Base-by-base conservation (phyloP, 2,888 invertebrate genomes). In the Ormyrus rosae region DNA sequence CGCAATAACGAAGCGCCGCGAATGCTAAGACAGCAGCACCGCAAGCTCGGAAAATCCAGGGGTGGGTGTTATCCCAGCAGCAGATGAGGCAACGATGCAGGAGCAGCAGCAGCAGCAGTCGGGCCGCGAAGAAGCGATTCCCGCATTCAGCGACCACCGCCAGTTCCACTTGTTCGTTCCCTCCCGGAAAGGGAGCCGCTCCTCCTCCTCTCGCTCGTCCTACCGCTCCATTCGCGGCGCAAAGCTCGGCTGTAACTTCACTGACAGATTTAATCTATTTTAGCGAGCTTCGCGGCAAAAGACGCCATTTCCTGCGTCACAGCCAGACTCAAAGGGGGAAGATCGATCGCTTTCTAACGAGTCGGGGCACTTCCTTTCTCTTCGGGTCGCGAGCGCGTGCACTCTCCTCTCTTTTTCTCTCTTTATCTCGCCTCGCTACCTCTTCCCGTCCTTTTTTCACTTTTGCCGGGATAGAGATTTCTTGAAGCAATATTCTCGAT, bases 191-290 rank as follows among this genome's bases (percentile, higher is more conserved):
- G 77, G 48, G 65, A 71, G 10, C 77, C 56, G 56, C 65, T 8
- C 53, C 60, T 51, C 6, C 69, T 45, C 6, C 78, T 48, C 68
- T 19, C 45, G 51, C 11, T 13, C 46, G 48, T 48, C 19, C 19
- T 48, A 9, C 19, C 50, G 63, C 5, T 46, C 10, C 19, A 10
- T 19, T 64, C 61, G 48, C n/a, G 45, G 73, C 50, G 71, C 65
- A 71, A 75, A 75, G 65, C 65, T 75, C 70, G 69, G 70, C 81
- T 76, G 81, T 51, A 82, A 79, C 76, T 82, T 79, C 53, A 68
- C 81, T 76, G 81, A 82, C 81, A 79, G 81, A 82, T 82, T 82
- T 82, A 79, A 82, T 82, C 81, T 82, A 82, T 81, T 81, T 79
- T 79, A 82, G 79, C 67, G 67, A 75, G 11, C 71, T 55, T 61